Evolutionary conservation across 2,797 vertebrate genomes (phyloP).

Genomic region (Gambelia wislizenii): DNA sequence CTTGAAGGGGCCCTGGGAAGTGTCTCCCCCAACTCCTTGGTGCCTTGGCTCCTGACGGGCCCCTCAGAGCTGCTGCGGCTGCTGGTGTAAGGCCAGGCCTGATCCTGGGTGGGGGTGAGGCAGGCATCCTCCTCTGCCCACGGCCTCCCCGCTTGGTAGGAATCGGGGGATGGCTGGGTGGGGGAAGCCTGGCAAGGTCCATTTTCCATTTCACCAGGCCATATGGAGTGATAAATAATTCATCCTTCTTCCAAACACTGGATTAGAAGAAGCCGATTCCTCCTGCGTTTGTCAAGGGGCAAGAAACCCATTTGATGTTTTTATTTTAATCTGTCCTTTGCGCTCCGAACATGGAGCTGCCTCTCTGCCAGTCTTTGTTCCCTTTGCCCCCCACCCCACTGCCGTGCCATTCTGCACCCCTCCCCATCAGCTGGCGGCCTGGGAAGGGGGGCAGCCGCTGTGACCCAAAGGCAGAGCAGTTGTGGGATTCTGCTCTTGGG

Average conservation of each 20-base stretch:
- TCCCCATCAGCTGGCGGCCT: background rate
- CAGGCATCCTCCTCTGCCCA: too few species aligned
- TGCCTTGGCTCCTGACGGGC: too few species aligned
- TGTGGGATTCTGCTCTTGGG: too few species aligned
- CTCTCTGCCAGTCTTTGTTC: slow-evolving; percentile 67
- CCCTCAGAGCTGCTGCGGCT: too few species aligned
- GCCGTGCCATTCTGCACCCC: background rate
- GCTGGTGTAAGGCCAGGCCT: too few species aligned
- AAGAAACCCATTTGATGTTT: slow-evolving; percentile 77
- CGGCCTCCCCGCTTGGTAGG: too few species aligned
- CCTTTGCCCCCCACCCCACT: background rate
- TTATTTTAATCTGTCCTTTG: slow-evolving; percentile 74
- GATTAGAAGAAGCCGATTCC: slow-evolving; percentile 81
- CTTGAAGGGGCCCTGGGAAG: too few species aligned
- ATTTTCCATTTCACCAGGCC: slow-evolving; percentile 80
- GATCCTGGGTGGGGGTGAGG: too few species aligned
- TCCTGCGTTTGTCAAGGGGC: slow-evolving; percentile 77
- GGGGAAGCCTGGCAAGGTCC: slow-evolving; percentile 72
- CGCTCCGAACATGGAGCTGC: slow-evolving; percentile 67
- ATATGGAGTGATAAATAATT: slow-evolving; percentile 86
- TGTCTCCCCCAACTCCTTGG: too few species aligned
- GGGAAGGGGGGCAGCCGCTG: background rate
- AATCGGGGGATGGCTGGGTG: slow-evolving; percentile 3
- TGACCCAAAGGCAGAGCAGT: too few species aligned
- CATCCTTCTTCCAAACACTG: slow-evolving; percentile 83